These are phyloP conservation scores for Notarius quadriscutis DNA, from an alignment of 2,113 vertebrate species.

Conservation along the genomic window DNA sequence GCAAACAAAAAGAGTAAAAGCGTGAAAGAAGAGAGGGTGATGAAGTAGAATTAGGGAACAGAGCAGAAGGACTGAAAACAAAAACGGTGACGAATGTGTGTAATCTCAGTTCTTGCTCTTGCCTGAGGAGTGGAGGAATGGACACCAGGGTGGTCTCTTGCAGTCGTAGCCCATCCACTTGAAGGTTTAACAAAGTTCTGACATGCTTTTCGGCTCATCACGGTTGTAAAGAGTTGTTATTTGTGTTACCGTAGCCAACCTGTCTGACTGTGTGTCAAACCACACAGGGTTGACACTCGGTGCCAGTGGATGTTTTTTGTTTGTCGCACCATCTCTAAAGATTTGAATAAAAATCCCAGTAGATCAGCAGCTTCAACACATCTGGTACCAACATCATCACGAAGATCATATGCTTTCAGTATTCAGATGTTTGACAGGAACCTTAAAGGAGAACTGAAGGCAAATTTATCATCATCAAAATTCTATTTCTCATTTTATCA, in stretches of 20 bases:
- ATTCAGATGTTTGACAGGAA: neutral
- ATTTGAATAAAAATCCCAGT: neutral
- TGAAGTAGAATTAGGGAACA: neutral
- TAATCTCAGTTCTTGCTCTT: neutral
- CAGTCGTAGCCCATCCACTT: neutral
- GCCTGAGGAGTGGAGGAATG: neutral
- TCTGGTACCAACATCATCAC: neutral
- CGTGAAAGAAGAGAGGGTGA: no score
- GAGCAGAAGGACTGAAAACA: neutral
- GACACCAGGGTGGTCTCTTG: neutral
- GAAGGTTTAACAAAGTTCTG: neutral
- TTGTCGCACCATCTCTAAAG: neutral
- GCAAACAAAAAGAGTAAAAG: neutral
- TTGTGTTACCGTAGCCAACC: neutral
- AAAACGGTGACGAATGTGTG: neutral
- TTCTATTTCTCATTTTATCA: no score
- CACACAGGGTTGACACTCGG: neutral
- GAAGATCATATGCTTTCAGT: neutral
- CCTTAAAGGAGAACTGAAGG: no score
- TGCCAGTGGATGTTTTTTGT: neutral
- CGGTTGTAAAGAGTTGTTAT: neutral
- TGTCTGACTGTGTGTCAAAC: no score
- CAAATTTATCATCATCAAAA: no score
- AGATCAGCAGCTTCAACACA: neutral
- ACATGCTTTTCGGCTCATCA: neutral